phyloP scores from a whole-genome alignment of 2,113 vertebrate species.

The Bufo gargarizans region DNA sequence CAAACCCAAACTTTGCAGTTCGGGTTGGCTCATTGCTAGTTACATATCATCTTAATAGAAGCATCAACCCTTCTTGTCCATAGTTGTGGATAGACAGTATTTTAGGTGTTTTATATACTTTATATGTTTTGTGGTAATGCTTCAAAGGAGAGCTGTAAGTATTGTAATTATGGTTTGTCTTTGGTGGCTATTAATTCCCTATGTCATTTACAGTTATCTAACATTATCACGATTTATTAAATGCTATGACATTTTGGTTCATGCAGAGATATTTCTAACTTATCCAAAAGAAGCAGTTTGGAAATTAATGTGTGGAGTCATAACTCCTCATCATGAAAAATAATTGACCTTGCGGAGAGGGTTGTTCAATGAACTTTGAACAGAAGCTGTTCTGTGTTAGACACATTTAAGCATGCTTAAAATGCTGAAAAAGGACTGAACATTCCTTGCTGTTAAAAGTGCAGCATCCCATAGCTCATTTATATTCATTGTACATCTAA shows the following conservation, averaged over 20 bases:
- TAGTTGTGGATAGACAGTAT: no score
- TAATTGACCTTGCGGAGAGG: conserved; percentile 36
- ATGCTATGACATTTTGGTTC: not conserved
- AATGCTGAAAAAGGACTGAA: not conserved
- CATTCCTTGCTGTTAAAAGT: not conserved
- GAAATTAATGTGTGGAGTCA: conserved; percentile 5
- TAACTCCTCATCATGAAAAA: conserved; percentile 30
- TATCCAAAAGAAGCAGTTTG: not conserved
- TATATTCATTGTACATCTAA: conserved; percentile 52
- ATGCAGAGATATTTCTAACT: not conserved
- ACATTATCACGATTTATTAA: not conserved
- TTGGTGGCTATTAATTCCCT: not conserved
- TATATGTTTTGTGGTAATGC: no score
- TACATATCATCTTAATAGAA: no score
- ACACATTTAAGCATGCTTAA: conserved; percentile 28
- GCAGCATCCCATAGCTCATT: conserved; percentile 28
- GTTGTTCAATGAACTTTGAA: conserved; percentile 40
- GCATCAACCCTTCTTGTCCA: no score
- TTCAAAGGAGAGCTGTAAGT: no score
- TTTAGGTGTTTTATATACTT: no score
- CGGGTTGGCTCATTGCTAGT: no score
- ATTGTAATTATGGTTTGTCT: no score
- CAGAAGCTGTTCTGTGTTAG: conserved; percentile 28
- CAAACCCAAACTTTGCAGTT: no score
- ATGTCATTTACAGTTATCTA: not conserved